These are phyloP conservation scores for Platysternon megacephalum DNA, from an alignment of 2,113 vertebrate species.

Conservation along the genomic window DNA sequence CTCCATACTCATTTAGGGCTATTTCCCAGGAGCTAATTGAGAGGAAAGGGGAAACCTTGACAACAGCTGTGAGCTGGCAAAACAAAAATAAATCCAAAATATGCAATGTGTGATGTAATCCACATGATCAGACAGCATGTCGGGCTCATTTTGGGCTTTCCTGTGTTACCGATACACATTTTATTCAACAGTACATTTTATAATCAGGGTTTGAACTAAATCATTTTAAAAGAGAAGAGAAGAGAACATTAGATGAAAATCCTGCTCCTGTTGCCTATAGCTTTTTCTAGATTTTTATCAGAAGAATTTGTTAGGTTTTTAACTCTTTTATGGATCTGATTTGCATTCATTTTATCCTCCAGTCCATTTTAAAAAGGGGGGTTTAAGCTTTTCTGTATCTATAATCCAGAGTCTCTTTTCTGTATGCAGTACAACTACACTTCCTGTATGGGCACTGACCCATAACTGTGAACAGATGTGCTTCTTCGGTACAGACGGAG, in stretches of 20 bases:
- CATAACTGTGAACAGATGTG: conserved; percentile 80
- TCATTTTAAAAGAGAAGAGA: not conserved
- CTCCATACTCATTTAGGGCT: not conserved
- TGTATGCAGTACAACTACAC: not conserved
- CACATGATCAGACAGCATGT: not conserved
- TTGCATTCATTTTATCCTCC: conserved; percentile 59
- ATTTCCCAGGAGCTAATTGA: not conserved
- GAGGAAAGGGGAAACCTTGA: not conserved
- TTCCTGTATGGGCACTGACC: conserved; percentile 72
- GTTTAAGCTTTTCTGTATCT: conserved; percentile 39
- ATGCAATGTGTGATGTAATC: not conserved
- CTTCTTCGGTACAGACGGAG: conserved; percentile 48
- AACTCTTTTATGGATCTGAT: conserved; percentile 53
- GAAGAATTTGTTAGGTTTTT: conserved; percentile 43
- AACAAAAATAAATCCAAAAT: not conserved
- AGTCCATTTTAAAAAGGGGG: conserved; percentile 39
- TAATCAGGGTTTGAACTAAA: not conserved
- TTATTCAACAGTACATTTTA: not conserved
- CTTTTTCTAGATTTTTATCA: conserved; percentile 2
- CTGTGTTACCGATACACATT: not conserved
- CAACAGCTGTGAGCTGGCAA: not conserved
- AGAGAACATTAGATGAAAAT: not conserved
- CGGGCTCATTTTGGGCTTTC: not conserved
- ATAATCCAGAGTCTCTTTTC: conserved; percentile 33
- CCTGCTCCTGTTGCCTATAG: not conserved